Conservation (phyloP, 2,888 invertebrate species). For the Cepaea hortensis region DNA sequence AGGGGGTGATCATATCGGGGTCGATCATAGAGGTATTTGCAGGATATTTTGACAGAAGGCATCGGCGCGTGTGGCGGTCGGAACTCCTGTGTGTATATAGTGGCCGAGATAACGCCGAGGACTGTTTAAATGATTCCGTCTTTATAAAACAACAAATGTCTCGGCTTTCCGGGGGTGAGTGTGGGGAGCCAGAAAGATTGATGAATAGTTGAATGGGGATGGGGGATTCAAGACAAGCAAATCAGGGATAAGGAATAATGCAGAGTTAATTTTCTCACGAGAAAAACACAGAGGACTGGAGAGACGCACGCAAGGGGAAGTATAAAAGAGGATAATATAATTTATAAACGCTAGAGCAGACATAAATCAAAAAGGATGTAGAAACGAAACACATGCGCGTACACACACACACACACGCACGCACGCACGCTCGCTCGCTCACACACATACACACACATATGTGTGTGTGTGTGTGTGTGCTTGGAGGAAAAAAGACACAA, state of each 20-base stretch:
- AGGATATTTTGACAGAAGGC: conserved; percentile 47
- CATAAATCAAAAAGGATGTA: too few relatives aligned
- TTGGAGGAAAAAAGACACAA: too few relatives aligned
- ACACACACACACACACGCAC: too few relatives aligned
- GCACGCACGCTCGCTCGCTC: too few relatives aligned
- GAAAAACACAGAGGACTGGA: background rate
- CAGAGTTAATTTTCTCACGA: background rate
- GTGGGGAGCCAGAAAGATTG: background rate
- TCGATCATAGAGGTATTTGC: conserved; percentile 38
- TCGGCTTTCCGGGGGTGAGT: conserved; percentile 28
- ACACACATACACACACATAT: too few relatives aligned
- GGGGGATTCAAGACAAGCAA: background rate
- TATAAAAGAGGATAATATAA: too few relatives aligned
- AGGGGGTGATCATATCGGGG: conserved; percentile 33
- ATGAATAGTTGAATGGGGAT: conserved; percentile 2
- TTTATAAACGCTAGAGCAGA: too few relatives aligned
- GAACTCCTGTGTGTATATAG: conserved; percentile 26
- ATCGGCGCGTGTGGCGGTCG: conserved; percentile 16
- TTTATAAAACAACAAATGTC: conserved; percentile 41
- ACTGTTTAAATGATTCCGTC: conserved; percentile 42
- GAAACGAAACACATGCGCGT: too few relatives aligned
- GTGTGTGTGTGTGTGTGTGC: too few relatives aligned
- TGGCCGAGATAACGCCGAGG: conserved; percentile 21
- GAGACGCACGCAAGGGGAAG: background rate
- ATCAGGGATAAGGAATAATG: background rate